Conservation (phyloP, 2,113 vertebrate genomes). For the Sceloporus undulatus region DNA sequence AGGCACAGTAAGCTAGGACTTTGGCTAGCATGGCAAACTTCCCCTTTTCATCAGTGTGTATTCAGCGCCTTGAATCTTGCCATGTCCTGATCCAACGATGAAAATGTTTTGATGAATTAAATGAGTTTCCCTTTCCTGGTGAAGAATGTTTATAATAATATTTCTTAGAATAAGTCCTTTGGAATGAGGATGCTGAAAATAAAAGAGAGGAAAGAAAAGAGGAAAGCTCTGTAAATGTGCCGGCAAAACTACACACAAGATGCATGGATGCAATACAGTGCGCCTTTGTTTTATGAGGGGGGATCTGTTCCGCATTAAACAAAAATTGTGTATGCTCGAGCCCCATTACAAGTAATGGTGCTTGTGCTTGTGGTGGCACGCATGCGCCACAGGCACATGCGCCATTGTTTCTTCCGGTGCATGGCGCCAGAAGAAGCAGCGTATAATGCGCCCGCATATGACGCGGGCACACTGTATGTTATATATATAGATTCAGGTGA, state of each 20-base stretch:
- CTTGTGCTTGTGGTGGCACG: too few relatives aligned
- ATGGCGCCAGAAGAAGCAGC: too few relatives aligned
- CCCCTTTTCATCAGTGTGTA: conserved; percentile 72
- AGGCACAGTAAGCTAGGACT: conserved; percentile 86
- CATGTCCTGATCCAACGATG: conserved; percentile 85
- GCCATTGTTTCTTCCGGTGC: too few relatives aligned
- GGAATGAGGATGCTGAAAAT: conserved; percentile 91
- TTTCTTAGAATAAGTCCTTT: conserved; percentile 89
- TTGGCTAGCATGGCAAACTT: conserved; percentile 83
- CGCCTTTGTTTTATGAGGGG: too few relatives aligned
- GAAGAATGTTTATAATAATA: conserved; percentile 87
- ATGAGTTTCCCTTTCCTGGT: conserved; percentile 82
- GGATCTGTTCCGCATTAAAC: too few relatives aligned
- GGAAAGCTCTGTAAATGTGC: conserved; percentile 48
- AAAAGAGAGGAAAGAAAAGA: conserved; percentile 52
- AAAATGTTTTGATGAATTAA: conserved; percentile 81
- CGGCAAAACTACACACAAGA: background rate
- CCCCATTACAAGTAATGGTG: too few relatives aligned
- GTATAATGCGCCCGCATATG: too few relatives aligned
- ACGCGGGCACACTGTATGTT: background rate
- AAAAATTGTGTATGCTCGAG: too few relatives aligned
- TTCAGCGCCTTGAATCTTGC: conserved; percentile 86
- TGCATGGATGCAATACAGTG: background rate
- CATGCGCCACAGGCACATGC: too few relatives aligned
- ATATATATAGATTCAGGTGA: background rate